Conservation (phyloP, 2,888 invertebrate genomes). For the Bugula neritina region DNA sequence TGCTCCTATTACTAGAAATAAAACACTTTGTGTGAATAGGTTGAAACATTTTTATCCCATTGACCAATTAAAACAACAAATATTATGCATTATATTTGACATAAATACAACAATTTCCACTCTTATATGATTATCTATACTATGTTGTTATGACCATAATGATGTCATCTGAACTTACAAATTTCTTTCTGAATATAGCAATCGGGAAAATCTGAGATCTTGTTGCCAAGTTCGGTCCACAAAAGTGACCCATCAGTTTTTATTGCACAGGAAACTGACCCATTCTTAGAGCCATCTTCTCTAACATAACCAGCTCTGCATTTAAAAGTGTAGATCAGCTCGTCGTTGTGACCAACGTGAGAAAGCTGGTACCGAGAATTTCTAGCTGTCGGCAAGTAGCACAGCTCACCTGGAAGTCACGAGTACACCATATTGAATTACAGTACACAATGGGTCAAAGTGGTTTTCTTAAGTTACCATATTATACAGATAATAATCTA, state of each 20-base stretch:
- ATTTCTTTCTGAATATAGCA: background rate
- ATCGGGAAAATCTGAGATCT: background rate
- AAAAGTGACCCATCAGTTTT: background rate
- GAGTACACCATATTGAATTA: too few relatives aligned
- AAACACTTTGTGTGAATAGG: too few relatives aligned
- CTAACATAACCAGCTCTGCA: background rate
- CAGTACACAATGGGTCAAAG: too few relatives aligned
- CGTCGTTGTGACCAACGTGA: background rate
- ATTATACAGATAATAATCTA: too few relatives aligned
- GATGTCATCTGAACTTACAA: background rate
- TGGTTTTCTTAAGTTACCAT: too few relatives aligned
- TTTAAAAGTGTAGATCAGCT: background rate
- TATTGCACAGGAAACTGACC: background rate
- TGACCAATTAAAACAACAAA: too few relatives aligned
- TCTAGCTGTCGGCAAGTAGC: background rate
- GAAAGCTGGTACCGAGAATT: background rate
- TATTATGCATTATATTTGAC: too few relatives aligned
- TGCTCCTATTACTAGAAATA: background rate
- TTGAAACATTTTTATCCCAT: too few relatives aligned
- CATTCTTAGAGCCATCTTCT: background rate
- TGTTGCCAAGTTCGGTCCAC: background rate
- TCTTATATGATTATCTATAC: too few relatives aligned
- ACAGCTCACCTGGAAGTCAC: background rate
- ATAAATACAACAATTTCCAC: too few relatives aligned
- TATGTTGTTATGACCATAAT: too few relatives aligned